These are phyloP conservation scores for Aphidoletes aphidimyza DNA, from an alignment of 2,888 invertebrate genomes.

Conservation along the genomic window DNA sequence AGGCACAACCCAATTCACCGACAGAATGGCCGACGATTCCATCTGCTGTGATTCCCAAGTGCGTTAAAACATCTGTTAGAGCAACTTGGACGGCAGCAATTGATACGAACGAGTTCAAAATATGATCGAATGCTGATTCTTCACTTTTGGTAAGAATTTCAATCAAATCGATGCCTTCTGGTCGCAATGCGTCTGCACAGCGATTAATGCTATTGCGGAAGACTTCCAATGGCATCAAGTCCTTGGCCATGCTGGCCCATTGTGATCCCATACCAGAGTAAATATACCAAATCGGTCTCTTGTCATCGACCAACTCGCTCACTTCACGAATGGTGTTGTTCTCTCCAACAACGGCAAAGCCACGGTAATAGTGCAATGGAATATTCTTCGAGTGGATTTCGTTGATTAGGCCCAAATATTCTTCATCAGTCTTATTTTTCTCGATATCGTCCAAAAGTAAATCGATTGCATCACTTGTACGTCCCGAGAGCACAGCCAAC, in stretches of 20 bases:
- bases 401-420: constrained; percentile 81
- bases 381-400: constrained; percentile 78
- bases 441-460: constrained; percentile 73
- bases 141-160: constrained; percentile 81
- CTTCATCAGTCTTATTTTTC: constrained; percentile 73
- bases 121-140: constrained; percentile 83
- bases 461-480: constrained; percentile 83
- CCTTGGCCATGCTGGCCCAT: constrained; percentile 95
- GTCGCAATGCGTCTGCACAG: constrained; percentile 80
- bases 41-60: constrained; percentile 84
- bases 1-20: constrained; percentile 82
- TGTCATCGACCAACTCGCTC: constrained; percentile 68
- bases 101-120: constrained; percentile 89
- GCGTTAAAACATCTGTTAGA: constrained; percentile 85
- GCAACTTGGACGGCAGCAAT: constrained; percentile 97
- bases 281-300: constrained; percentile 91
- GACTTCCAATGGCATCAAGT: constrained; percentile 82
- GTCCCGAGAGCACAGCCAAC: constrained; percentile 82
- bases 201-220: constrained; percentile 83
- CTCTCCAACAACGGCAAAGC: constrained; percentile 76
- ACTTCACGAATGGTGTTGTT: constrained; percentile 68
- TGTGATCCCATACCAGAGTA: constrained; percentile 99
- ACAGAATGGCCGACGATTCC: constrained; percentile 95
- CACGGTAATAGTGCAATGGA: constrained; percentile 82
- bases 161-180: constrained; percentile 85